Evolutionary conservation across 2,113 vertebrate species (phyloP).

Genomic region (Pygoscelis antarcticus): DNA sequence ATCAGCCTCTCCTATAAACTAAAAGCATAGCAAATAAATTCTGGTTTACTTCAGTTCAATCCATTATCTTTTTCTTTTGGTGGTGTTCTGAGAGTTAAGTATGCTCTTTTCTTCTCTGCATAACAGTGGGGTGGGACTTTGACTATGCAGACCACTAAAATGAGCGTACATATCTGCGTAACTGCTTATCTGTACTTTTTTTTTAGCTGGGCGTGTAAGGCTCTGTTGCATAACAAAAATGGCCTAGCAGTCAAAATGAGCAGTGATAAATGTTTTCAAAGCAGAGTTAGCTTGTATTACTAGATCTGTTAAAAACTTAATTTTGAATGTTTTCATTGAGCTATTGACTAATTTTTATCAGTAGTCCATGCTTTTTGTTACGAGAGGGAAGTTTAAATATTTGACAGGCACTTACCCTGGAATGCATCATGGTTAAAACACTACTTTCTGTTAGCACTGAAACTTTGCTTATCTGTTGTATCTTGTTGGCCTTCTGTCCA

Average conservation of each 20-base stretch:
- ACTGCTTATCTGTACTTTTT: not conserved
- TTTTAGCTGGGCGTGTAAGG: not conserved
- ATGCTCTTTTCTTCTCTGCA: not conserved
- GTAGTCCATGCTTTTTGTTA: not conserved
- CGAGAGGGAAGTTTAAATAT: not conserved
- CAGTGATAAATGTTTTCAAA: not conserved
- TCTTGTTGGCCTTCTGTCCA: not conserved
- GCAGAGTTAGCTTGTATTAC: not conserved
- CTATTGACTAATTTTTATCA: not conserved
- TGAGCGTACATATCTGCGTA: not conserved
- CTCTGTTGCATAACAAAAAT: not conserved
- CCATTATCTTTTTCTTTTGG: not conserved
- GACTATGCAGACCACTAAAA: not conserved
- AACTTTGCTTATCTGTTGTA: not conserved
- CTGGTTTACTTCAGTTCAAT: not conserved
- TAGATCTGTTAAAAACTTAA: not conserved
- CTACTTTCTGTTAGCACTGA: not conserved
- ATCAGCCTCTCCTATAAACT: not conserved
- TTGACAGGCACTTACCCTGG: not conserved
- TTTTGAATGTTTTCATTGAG: not conserved
- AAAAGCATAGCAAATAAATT: not conserved
- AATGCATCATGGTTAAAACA: not conserved
- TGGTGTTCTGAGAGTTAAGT: not conserved
- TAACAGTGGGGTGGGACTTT: not conserved
- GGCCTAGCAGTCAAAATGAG: not conserved